Evolutionary conservation across 2,113 vertebrate species (phyloP), one percentile per base, ranked within the genome.

Genomic region (Piprites chloris): DNA sequence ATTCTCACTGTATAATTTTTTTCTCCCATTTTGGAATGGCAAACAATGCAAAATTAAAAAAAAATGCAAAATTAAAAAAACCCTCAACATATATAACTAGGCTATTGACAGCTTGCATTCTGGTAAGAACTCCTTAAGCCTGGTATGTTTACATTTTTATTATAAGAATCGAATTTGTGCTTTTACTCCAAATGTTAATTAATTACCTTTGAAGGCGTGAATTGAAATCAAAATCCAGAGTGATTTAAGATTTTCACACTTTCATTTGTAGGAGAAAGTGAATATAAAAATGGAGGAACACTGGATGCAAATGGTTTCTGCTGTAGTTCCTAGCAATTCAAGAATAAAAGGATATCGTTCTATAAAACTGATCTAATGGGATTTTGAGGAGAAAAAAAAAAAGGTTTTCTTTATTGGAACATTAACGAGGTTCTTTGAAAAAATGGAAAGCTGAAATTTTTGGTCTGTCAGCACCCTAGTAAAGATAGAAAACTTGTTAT

Each of bases 361-460:
- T 28, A 21, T 77, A 87, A 71, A 95, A 89, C 44, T 53, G 61
- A 66, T 85, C 50, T 88, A 72, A 61, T 69, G 85, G 69, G 68
- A 42, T 79, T 95, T 93, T 85, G 66, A 82, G n/a, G n/a, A n/a
- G n/a, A 65, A 89, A 95, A 91, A 79, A 89, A 37, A 65, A 89
- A 95, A 91, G 24, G 41, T 83, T 37, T 3, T 65, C 49, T 76
- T 89, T 76, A 39, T 72, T 53, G 72, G 62, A 87, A 67, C 47
- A 65, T 76, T 75, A 81, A 68, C 87, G 81, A 92, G 67, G 80
- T 84, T 69, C 46, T 83, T 87, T 94, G 75, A 78, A 72, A 96
- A 96, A 91, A 61, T 12, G 15, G 35, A 52, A 56, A 80, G 90
- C 42, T 47, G 14, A 58, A 69, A 58, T 72, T 93, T 93, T 88